Evolutionary conservation across 2,113 vertebrate species (phyloP), one percentile per base, ranked within the genome.

Genomic region (Turnix velox): DNA sequence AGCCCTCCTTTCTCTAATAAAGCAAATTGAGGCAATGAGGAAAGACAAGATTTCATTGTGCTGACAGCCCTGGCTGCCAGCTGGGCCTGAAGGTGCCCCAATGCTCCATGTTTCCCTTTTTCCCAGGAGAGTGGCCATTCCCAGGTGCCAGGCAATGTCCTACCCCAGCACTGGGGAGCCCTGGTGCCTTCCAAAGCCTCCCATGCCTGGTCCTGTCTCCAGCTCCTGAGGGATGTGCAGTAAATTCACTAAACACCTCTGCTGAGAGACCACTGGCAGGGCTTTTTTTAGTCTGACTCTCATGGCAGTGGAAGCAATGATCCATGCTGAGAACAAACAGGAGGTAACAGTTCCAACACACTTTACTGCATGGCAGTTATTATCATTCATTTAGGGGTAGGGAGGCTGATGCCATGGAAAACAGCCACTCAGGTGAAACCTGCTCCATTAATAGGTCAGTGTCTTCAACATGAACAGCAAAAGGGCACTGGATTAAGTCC

Each of bases 321-420:
- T 91, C 94, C 91, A 7, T 94, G 90, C 39, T 51, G 83, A 83
- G 94, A 93, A 63, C 88, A 94, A 96, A 63, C 74, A 87, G 85
- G 86, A 89, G 86, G 73, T 51, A 92, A 39, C 80, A 48, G 49
- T 74, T 93, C 86, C 89, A 85, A 22, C 63, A 37, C 55, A 88
- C 67, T 96, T 97, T 94, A 30, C 77, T 72, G 90, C 45, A n/a
- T 1, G 1, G 63, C 91, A 78, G 62, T 66, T 79, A 3, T 87
- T 80, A 78, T 77, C 82, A 42, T 82, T 91, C 92, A 85, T 84
- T 68, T 77, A 59, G 80, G 84, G 90, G 31, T 85, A 57, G 1
- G 2, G 74, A 33, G 48, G 45, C 88, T 51, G 84, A 20, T 59
- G 71, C 4, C 1, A 2, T 24, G 51, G 46, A 62, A 91, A 28